Percentiles rank a stretch among this genome's conserved stretches.
phyloP scores from a whole-genome alignment of 2,797 vertebrate genomes.

The Squalus acanthias region DNA sequence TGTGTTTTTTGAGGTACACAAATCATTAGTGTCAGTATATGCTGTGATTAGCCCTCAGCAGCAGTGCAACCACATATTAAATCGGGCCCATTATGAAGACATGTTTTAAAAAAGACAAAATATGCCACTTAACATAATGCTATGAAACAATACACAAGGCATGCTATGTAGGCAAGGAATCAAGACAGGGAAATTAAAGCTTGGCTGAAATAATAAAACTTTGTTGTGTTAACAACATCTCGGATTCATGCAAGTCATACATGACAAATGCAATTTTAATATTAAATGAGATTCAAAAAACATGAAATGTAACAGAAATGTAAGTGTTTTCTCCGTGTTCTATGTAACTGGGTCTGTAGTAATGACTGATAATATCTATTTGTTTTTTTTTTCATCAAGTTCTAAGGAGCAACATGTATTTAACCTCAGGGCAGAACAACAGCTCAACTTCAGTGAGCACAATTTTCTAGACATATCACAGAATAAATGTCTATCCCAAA shows the following conservation, averaged over 20 bases:
- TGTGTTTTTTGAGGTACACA: background rate
- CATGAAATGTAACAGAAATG: slow-evolving; percentile 19
- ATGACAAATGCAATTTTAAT: slow-evolving; percentile 9
- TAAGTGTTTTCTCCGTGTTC: background rate
- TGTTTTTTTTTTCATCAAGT: background rate
- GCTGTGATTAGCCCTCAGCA: background rate
- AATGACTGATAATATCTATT: background rate
- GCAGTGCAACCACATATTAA: slow-evolving; percentile 6
- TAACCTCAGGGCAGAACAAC: background rate
- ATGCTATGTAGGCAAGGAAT: background rate
- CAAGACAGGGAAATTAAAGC: slow-evolving; percentile 10
- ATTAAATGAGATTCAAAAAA: slow-evolving; percentile 15
- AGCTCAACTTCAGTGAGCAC: background rate
- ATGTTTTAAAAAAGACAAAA: slow-evolving; percentile 5
- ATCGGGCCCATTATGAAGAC: slow-evolving; percentile 25
- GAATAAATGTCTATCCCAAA: background rate
- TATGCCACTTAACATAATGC: background rate
- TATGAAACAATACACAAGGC: slow-evolving; percentile 28
- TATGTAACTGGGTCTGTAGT: background rate
- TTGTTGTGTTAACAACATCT: background rate
- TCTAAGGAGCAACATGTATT: background rate
- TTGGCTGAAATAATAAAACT: slow-evolving; percentile 30
- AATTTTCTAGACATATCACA: slow-evolving; percentile 23
- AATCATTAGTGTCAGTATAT: background rate
- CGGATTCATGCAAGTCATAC: slow-evolving; percentile 24